A percentile compares a stretch with the other conserved stretches of the same genome.
phyloP scores from a whole-genome alignment of 2,888 invertebrate species.

The Julus scandinavius region DNA sequence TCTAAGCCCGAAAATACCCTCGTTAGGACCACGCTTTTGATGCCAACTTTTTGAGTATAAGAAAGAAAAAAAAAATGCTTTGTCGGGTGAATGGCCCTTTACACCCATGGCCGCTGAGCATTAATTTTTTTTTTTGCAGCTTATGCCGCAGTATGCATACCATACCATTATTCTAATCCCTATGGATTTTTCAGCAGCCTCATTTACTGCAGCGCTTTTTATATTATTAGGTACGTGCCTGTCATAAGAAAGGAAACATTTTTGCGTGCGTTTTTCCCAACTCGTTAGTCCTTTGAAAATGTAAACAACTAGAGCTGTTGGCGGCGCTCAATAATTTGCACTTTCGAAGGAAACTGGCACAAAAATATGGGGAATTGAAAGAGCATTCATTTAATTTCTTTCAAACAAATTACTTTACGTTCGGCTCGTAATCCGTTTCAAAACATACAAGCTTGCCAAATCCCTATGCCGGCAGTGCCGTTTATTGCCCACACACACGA shows the following conservation, averaged over 20 bases:
- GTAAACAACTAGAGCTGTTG: not conserved
- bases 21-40: not conserved
- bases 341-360: not conserved
- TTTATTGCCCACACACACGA: not conserved
- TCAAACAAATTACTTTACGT: constrained; percentile 27
- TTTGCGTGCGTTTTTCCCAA: not conserved
- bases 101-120: not conserved
- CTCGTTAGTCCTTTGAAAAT: constrained; percentile 10
- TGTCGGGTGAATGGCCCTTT: constrained; percentile 32
- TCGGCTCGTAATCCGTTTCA: not conserved
- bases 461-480: not conserved
- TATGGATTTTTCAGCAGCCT: constrained; percentile 17
- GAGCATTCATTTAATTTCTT: constrained; percentile 20
- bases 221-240: constrained; percentile 13
- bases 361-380: not conserved
- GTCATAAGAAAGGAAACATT: constrained; percentile 8
- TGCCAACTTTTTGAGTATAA: not conserved
- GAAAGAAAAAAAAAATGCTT: not conserved
- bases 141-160: constrained; percentile 6
- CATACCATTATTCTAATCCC: constrained; percentile 16
- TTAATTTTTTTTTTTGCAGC: constrained; percentile 6
- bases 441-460: not conserved
- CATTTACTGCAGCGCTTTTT: constrained; percentile 8
- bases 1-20: not conserved
- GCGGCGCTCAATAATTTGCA: not conserved